Base-by-base conservation (phyloP, 2,797 vertebrate species). In the Toxotes lorentzi region DNA sequence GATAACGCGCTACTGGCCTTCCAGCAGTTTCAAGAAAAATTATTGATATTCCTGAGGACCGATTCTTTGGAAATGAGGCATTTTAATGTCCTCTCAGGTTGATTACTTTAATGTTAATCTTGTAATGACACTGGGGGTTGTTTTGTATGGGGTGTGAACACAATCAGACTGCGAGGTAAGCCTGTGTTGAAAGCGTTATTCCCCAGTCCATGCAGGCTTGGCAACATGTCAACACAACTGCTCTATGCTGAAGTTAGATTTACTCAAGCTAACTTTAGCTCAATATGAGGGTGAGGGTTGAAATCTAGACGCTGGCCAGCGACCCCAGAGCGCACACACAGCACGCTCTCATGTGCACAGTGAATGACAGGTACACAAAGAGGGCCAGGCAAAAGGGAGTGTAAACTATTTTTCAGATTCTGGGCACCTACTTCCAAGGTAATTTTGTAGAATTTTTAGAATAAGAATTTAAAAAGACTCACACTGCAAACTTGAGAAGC, bases 401-500 rank as follows among this genome's bases (percentile, higher is more conserved):
- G 27, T 56, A 30, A 56, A 56, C 14, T 56, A 30, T 16, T 53
- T 30, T 74, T 51, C 16, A 67, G 56, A 76, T 67, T 61, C 19
- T 40, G 32, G 10, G 34, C 11, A 24, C 19, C 17, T 64, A 45
- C 59, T 45, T 64, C 41, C 1, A 27, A 57, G 19, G 16, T 43
- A 51, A 35, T 74, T 10, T 30, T 45, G 16, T 13, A 10, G 8
- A 12, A 70, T 60, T 60, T 70, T 48, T 58, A 47, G 43, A 43
- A 79, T 41, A 41, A 34, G 43, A 19, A 73, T 57, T 24, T 21
- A 17, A 68, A 57, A 53, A 47, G 0, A 54, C 3, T 56, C 54
- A 65, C 48, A 45, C 1, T 45, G 38, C 16, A 62, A 45, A 27
- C 34, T 48, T 43, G 59, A 54, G 3, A 54, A 62, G 3, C n/a